Evolutionary conservation across 2,888 invertebrate species (phyloP), one percentile per base, ranked within the genome.

Genomic region (Agriotes lineatus): DNA sequence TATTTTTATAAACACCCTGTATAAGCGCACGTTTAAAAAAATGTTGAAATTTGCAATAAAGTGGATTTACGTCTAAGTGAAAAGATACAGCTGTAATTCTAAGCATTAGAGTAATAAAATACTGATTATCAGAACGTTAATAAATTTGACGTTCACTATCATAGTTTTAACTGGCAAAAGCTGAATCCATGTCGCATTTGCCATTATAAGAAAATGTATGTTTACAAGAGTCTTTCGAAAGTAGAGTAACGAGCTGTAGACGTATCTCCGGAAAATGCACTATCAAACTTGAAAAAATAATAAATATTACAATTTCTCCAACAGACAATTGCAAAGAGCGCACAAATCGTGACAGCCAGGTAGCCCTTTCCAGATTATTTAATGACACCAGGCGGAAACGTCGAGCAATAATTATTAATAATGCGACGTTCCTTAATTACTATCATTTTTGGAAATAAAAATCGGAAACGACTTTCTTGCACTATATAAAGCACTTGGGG

Each of bases 401-500:
- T 52, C 39, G 19, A 33, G 22, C 20, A 5, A 39, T 37, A 56
- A 39, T 37, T 56, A 56, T 39, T 52, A 52, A 56, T 20, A 18
- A 33, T 39, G 35, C n/a, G 19, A 35, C 20, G n/a, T 16, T 10
- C 39, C 16, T 37, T 37, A 37, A 56, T 54, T 44, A 63, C 52
- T 44, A 56, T 42, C 30, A 63, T 63, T 22, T 52, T 63, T 63
- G n/a, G 33, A 63, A 14, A 44, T 30, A 54, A 63, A 63, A 63
- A 63, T 44, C 12, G 10, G 12, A 19, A 9, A 7, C 7, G 9
- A 22, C 39, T 56, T 56, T 56, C 56, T 56, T 56, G 1, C 7
- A 1, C 10, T 56, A 56, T 56, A 56, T 56, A 56, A 54, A 37
- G 20, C 39, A 12, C 14, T 12, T n/a, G 1, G 19, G 19, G 2